Evolutionary conservation across 2,113 vertebrate species (phyloP).

Genomic region (Camarhynchus parvulus): DNA sequence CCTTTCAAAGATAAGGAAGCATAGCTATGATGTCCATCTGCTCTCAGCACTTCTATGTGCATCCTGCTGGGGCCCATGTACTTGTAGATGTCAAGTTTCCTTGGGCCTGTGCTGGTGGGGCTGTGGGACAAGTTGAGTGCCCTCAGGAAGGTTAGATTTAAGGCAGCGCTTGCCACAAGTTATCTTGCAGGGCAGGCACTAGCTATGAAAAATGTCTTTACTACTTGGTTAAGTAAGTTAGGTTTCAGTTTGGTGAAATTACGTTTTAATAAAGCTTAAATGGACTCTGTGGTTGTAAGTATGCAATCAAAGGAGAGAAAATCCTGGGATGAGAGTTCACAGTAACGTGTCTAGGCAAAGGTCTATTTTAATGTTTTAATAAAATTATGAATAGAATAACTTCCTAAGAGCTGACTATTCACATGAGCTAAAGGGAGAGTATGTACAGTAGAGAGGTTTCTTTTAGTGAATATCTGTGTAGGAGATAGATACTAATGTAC

Average conservation of each 20-base stretch:
- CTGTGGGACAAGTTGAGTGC: accelerated
- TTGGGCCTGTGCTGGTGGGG: accelerated
- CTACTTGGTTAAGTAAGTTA: accelerated
- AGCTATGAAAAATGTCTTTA: not conserved
- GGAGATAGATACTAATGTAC: not conserved
- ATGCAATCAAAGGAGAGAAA: not conserved
- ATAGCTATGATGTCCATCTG: not conserved
- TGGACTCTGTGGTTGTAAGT: not conserved
- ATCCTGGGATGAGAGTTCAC: not conserved
- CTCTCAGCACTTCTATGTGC: not conserved
- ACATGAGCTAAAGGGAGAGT: not conserved
- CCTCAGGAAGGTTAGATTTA: not conserved
- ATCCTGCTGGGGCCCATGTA: too few species aligned
- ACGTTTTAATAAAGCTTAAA: not conserved
- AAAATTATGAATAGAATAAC: not conserved
- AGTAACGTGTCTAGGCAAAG: not conserved
- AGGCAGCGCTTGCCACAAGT: not conserved
- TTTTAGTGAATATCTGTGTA: not conserved
- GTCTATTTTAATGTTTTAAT: not conserved
- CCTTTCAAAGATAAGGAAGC: not conserved
- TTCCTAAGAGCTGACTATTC: not conserved
- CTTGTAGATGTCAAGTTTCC: not conserved
- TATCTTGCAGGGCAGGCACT: accelerated
- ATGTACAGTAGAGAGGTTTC: too few species aligned
- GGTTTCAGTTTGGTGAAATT: not conserved